Conservation (phyloP, 2,797 vertebrate genomes). For the Syndactyla subalaris region DNA sequence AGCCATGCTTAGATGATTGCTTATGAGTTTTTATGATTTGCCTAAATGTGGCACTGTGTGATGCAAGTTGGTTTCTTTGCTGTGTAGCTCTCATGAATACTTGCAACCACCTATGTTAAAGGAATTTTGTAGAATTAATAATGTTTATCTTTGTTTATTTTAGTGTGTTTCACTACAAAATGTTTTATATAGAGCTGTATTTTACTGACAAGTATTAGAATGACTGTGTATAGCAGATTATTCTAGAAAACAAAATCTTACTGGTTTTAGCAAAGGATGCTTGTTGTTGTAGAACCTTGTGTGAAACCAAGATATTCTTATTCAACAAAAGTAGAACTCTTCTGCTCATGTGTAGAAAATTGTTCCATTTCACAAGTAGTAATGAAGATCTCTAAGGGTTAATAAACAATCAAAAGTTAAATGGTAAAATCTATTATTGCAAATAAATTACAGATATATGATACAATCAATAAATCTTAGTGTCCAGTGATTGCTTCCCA, state of each 20-base stretch:
- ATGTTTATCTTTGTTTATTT: neutral
- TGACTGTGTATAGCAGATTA: neutral
- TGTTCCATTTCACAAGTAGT: neutral
- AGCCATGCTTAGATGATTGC: neutral
- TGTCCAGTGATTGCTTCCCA: neutral
- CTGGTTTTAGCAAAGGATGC: neutral
- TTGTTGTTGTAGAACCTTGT: neutral
- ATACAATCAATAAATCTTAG: neutral
- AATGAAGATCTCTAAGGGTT: neutral
- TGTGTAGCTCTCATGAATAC: constrained; percentile 36
- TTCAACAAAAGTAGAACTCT: neutral
- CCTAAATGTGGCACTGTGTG: constrained; percentile 13
- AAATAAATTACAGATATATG: neutral
- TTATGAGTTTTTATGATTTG: constrained; percentile 19
- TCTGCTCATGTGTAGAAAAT: neutral
- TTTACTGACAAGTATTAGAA: neutral
- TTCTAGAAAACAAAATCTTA: constrained; percentile 6
- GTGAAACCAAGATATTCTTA: neutral
- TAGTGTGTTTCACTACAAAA: neutral
- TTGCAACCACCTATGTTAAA: constrained; percentile 62
- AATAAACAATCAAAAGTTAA: neutral
- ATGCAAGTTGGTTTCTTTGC: constrained; percentile 45
- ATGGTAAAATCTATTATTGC: neutral
- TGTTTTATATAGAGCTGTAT: neutral
- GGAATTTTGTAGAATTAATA: constrained; percentile 12